Conservation (phyloP, 2,888 invertebrate genomes). For the Caradrina clavipalpis region DNA sequence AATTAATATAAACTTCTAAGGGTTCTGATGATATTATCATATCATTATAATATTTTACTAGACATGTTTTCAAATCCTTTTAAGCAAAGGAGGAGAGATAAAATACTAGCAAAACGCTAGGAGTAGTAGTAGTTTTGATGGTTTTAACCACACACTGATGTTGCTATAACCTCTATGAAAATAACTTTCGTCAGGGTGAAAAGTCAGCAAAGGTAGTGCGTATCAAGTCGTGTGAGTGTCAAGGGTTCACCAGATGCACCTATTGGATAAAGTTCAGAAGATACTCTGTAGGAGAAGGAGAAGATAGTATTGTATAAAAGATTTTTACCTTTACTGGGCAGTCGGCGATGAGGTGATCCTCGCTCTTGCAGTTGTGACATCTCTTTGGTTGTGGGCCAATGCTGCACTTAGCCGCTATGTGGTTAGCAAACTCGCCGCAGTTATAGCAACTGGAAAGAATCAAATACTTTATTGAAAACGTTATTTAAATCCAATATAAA, state of each 20-base stretch:
- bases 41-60: no score
- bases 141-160: no score
- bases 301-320: background rate
- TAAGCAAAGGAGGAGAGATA: no score
- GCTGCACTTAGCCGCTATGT: slow-evolving; percentile 97
- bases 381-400: slow-evolving; percentile 97
- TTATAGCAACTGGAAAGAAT: slow-evolving; percentile 95
- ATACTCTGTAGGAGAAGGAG: no score
- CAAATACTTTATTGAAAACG: slow-evolving; percentile 6
- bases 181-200: no score
- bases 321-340: slow-evolving; percentile 93
- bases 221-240: background rate
- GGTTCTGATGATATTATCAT: no score
- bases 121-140: no score
- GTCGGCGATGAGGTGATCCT: slow-evolving; percentile 97
- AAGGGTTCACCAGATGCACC: no score
- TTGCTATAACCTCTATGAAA: no score
- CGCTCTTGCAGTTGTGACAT: slow-evolving; percentile 97
- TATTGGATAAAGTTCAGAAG: no score
- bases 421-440: slow-evolving; percentile 98
- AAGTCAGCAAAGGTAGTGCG: background rate
- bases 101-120: no score
- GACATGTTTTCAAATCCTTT: no score
- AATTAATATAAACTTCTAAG: background rate
- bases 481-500: background rate